These are phyloP conservation scores for Barypeithes pellucidus DNA, from an alignment of 2,888 invertebrate species.

Conservation along the genomic window DNA sequence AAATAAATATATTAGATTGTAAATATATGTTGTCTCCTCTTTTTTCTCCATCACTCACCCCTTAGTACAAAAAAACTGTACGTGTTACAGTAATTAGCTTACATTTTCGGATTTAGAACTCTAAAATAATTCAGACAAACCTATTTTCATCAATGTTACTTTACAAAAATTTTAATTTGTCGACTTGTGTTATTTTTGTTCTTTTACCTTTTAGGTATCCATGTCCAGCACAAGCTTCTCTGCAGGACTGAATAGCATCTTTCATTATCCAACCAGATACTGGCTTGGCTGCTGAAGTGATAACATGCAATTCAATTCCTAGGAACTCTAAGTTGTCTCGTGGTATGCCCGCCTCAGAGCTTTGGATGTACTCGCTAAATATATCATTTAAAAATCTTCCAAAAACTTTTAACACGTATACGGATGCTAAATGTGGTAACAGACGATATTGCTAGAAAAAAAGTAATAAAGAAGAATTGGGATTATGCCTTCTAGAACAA, in stretches of 20 bases:
- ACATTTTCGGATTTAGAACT: no score
- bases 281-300: constrained; percentile 86
- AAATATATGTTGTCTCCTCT: no score
- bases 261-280: constrained; percentile 90
- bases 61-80: no score
- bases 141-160: no score
- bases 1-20: no score
- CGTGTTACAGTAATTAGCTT: no score
- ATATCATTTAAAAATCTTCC: constrained; percentile 73
- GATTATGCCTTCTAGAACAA: no score
- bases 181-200: no score
- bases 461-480: neutral
- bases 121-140: no score
- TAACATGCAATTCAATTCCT: constrained; percentile 84
- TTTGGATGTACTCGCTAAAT: constrained; percentile 58
- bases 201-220: constrained; percentile 84
- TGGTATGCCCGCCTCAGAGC: constrained; percentile 58
- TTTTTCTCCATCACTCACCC: no score
- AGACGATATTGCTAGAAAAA: constrained; percentile 42
- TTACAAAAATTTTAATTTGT: no score
- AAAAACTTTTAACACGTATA: constrained; percentile 77
- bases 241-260: constrained; percentile 92
- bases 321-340: constrained; percentile 63
- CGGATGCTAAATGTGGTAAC: constrained; percentile 78
- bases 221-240: constrained; percentile 97